These are phyloP conservation scores for Chironomus striatipennis DNA, from an alignment of 1,140 invertebrate species.

Conservation along the genomic window DNA sequence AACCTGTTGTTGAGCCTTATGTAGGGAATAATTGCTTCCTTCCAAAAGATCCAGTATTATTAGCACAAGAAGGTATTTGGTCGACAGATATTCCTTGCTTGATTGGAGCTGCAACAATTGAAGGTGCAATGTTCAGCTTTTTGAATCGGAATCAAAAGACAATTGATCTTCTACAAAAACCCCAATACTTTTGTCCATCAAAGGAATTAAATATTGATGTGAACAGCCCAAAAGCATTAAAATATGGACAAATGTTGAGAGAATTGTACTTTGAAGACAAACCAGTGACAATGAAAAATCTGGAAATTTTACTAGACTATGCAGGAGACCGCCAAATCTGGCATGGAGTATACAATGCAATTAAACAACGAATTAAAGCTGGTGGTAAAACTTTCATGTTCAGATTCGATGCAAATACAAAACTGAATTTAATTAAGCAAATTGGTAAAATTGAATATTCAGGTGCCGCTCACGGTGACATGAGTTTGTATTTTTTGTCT, in stretches of 20 bases:
- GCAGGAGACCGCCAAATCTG: conserved; percentile 30
- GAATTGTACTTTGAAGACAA: conserved; percentile 25
- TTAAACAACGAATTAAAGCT: conserved; percentile 31
- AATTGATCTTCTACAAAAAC: too few relatives aligned
- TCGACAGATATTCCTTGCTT: too few relatives aligned
- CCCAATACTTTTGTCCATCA: too few relatives aligned
- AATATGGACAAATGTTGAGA: background rate
- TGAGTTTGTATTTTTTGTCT: too few relatives aligned
- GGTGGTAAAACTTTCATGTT: conserved; percentile 40
- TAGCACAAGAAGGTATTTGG: too few relatives aligned
- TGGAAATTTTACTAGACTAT: background rate
- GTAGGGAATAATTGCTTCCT: too few relatives aligned
- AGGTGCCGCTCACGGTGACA: too few relatives aligned
- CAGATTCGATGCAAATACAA: conserved; percentile 40
- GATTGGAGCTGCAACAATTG: too few relatives aligned
- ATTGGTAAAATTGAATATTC: background rate
- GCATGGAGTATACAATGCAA: conserved; percentile 39
- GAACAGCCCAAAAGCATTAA: background rate
- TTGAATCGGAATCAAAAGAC: too few relatives aligned
- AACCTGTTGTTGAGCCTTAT: too few relatives aligned
- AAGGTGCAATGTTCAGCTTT: too few relatives aligned
- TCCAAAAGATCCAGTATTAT: too few relatives aligned
- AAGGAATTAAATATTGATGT: background rate
- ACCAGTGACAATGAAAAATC: conserved; percentile 29
- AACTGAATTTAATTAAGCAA: conserved; percentile 24